Evolutionary conservation across 2,888 invertebrate genomes (phyloP), one percentile per base, ranked within the genome.

Genomic region (Xestia sexstrigata): DNA sequence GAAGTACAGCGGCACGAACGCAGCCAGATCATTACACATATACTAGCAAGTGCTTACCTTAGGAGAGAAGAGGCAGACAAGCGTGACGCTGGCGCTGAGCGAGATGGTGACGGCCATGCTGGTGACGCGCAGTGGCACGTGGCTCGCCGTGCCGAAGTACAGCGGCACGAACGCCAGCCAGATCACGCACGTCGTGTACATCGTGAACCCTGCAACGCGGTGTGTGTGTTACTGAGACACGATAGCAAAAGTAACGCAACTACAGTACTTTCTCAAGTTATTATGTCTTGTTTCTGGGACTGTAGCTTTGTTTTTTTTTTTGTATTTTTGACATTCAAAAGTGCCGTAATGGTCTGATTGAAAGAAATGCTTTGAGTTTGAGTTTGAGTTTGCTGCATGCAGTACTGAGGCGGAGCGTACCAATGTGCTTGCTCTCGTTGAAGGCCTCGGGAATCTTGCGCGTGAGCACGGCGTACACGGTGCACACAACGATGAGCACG

Each of bases 151-250:
- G 84, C 99, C 99, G 94, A 99, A 99, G 96, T 99, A 99, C 71
- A 99, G 97, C 11, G 99, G 99, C 76, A 99, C 99, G 95, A 99
- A 99, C 35, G 99, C 99, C 87, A 99, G 97, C 99, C 99, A 99
- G 93, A 99, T 99, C 84, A 99, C 98, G 94, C 99, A 99, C 47
- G 99, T 99, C 66, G 99, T 99, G 96, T 99, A 99, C 99, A 99
- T 99, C 42, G 99, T 99, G 96, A 99, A 99, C 78, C 98, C 98
- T 98, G 95, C 81, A 98, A 95, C 99, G 99, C 7, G n/a, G 35
- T 7, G 26, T 9, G 26, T 39, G 17, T 8, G 45, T 2, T 20
- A 30, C 15, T 4, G 45, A 20, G 26, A 23, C 8, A 42, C 8
- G 11, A 9, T n/a, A 30, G 11, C 17, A 55, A 23, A 23, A n/a